These are phyloP conservation scores for Falco biarmicus DNA, from an alignment of 2,797 vertebrate genomes.

Conservation along the genomic window DNA sequence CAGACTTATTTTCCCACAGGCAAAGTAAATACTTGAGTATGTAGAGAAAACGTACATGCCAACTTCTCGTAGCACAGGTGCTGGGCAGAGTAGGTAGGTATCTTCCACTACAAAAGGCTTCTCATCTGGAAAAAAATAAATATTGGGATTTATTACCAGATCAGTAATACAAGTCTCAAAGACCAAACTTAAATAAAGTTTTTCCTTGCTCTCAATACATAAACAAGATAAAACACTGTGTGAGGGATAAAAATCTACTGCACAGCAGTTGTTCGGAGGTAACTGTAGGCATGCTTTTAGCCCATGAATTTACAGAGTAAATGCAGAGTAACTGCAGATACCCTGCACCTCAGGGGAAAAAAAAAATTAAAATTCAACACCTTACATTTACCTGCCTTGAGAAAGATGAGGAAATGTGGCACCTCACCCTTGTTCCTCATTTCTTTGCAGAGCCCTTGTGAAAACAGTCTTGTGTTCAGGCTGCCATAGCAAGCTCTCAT, in stretches of 20 bases:
- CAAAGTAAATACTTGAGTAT: neutral
- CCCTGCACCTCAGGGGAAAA: neutral
- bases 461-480: neutral
- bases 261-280: neutral
- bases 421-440: neutral
- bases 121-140: slow-evolving; percentile 79
- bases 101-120: slow-evolving; percentile 95
- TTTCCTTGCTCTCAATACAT: neutral
- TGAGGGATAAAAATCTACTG: neutral
- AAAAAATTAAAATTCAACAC: neutral
- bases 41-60: slow-evolving; percentile 86
- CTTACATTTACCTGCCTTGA: rapidly evolving
- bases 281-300: neutral
- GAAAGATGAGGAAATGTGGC: neutral
- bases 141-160: neutral
- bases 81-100: slow-evolving; percentile 94
- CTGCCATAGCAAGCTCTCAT: neutral
- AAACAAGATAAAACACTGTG: neutral
- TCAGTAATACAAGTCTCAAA: too few species aligned
- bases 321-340: neutral
- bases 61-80: slow-evolving; percentile 91
- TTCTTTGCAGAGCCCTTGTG: neutral
- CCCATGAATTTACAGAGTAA: neutral
- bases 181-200: neutral
- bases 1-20: neutral